Evolutionary conservation across 2,113 vertebrate genomes (phyloP).

Genomic region (Campylomormyrus numenius): DNA sequence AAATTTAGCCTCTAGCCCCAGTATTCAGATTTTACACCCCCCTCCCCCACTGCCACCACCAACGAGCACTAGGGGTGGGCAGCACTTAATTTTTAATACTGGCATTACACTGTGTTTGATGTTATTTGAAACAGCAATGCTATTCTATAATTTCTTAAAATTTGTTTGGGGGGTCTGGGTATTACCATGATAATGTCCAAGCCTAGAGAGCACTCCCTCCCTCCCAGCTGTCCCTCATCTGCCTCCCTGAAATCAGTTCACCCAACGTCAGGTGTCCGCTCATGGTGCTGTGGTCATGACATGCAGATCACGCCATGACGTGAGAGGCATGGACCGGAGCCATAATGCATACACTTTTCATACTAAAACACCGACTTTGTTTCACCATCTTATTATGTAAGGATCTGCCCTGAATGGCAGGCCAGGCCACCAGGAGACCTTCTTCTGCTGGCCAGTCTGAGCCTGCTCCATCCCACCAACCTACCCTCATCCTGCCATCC

Average conservation of each 20-base stretch:
- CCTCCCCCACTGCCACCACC: background rate
- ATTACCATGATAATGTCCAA: background rate
- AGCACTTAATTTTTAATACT: too few relatives aligned
- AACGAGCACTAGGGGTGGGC: background rate
- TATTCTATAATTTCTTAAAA: too few relatives aligned
- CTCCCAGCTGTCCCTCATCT: background rate
- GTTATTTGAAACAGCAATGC: too few relatives aligned
- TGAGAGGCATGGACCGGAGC: background rate
- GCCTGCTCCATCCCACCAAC: background rate
- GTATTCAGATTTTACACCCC: background rate
- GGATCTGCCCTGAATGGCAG: background rate
- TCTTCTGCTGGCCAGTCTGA: background rate
- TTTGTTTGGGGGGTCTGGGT: background rate
- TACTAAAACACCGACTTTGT: background rate
- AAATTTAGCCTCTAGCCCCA: background rate
- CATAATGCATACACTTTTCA: background rate
- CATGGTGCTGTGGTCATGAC: background rate
- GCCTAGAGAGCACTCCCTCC: background rate
- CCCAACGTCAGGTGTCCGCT: background rate
- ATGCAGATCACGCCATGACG: background rate
- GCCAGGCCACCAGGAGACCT: background rate
- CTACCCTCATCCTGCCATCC: background rate
- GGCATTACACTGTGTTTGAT: too few relatives aligned
- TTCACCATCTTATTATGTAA: background rate
- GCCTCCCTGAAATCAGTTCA: background rate